Percentiles rank a stretch among this genome's conserved stretches.
These are phyloP conservation scores for Rallus limicola DNA, from an alignment of 2,113 vertebrate genomes.

Conservation along the genomic window DNA sequence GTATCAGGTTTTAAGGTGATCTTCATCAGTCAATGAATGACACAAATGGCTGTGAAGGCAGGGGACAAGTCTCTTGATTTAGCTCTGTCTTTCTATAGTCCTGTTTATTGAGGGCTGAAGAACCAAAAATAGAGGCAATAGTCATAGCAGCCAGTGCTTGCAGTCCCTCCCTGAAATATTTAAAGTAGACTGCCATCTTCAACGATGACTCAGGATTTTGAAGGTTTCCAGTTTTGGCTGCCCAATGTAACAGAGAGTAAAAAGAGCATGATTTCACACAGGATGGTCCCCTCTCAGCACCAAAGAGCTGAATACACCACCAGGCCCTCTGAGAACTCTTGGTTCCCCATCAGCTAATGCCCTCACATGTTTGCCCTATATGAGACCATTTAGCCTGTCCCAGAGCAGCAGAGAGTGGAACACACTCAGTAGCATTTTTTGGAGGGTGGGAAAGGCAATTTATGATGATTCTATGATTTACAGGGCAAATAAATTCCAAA, in stretches of 20 bases:
- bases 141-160: neutral
- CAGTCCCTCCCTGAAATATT: neutral
- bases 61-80: neutral
- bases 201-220: neutral
- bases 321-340: neutral
- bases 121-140: constrained; percentile 13
- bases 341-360: neutral
- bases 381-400: neutral
- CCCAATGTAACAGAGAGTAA: neutral
- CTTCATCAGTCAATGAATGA: constrained; percentile 1
- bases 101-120: neutral
- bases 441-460: neutral
- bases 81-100: constrained; percentile 35
- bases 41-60: constrained; percentile 4
- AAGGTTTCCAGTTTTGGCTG: neutral
- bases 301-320: neutral
- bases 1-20: neutral
- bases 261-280: neutral
- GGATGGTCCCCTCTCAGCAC: neutral
- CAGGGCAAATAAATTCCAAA: neutral
- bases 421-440: neutral
- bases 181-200: constrained; percentile 24
- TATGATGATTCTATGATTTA: neutral
- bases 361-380: neutral
- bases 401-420: neutral